These are phyloP conservation scores for Drosophila paucipuncta DNA, from an alignment of 2,888 invertebrate genomes.

Conservation along the genomic window DNA sequence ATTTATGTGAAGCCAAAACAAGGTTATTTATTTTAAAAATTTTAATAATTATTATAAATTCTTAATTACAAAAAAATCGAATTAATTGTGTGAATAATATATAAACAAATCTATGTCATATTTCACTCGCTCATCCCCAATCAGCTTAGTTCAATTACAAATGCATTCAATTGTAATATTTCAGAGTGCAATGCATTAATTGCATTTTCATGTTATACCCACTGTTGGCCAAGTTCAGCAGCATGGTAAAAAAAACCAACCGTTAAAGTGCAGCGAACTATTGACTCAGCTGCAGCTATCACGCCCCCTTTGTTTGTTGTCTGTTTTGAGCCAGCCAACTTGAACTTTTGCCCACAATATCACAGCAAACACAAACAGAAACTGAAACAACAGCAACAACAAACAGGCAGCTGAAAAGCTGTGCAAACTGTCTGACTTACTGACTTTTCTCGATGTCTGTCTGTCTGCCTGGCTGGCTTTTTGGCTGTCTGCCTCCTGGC, in stretches of 20 bases:
- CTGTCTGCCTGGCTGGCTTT: conserved; percentile 13
- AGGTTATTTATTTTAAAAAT: neutral
- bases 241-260: conserved; percentile 15
- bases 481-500: conserved; percentile 36
- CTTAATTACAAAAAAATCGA: neutral
- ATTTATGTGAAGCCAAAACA: neutral
- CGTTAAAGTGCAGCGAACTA: conserved; percentile 42
- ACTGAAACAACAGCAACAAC: conserved; percentile 17
- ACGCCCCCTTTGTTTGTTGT: conserved; percentile 55
- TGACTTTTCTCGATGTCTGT: conserved; percentile 36
- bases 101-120: neutral
- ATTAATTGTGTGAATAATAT: neutral
- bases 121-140: neutral
- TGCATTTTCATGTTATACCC: conserved; percentile 29
- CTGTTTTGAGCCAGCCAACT: conserved; percentile 45
- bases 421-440: conserved; percentile 49
- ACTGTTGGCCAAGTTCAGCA: conserved; percentile 28
- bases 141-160: neutral
- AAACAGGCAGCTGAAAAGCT: conserved; percentile 28
- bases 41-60: neutral
- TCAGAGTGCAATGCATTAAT: conserved; percentile 17
- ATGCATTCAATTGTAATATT: neutral
- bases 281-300: conserved; percentile 42
- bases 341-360: conserved; percentile 58
- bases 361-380: conserved; percentile 40